phyloP scores from a whole-genome alignment of 2,888 invertebrate genomes.

The Cryptops parisi region DNA sequence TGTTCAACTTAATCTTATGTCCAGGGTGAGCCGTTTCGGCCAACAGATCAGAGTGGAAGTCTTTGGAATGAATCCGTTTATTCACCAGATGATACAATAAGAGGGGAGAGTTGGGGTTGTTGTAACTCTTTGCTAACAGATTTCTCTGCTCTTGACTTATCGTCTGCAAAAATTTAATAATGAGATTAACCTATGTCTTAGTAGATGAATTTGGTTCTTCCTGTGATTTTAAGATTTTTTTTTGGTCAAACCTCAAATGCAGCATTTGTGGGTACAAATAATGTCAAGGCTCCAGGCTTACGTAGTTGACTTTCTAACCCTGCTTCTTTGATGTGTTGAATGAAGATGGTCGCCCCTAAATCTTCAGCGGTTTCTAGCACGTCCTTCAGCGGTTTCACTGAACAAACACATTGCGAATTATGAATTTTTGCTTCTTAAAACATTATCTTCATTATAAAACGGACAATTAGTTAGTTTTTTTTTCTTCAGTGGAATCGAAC shows the following conservation, averaged over 20 bases:
- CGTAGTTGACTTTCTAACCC: slow-evolving; percentile 31
- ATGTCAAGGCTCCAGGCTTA: slow-evolving; percentile 32
- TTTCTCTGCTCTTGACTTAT: slow-evolving; percentile 22
- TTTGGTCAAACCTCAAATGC: slow-evolving; percentile 38
- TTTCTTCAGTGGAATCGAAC: too few relatives aligned
- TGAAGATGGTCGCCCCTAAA: slow-evolving; percentile 35
- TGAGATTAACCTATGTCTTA: not conserved
- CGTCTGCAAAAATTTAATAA: slow-evolving; percentile 19
- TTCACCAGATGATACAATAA: slow-evolving; percentile 35
- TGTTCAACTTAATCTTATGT: slow-evolving; percentile 33
- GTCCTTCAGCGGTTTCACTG: slow-evolving; percentile 36
- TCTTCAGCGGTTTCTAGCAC: slow-evolving; percentile 35
- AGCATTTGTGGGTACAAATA: slow-evolving; percentile 37
- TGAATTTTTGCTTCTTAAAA: too few relatives aligned
- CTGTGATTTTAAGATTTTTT: too few relatives aligned
- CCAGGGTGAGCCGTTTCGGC: slow-evolving; percentile 33
- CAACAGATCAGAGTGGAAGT: slow-evolving; percentile 32
- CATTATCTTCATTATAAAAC: too few relatives aligned
- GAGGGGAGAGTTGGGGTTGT: slow-evolving; percentile 26
- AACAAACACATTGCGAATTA: too few relatives aligned
- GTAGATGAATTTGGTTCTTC: too few relatives aligned
- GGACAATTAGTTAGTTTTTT: too few relatives aligned
- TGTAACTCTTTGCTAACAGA: slow-evolving; percentile 23
- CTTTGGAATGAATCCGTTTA: slow-evolving; percentile 31
- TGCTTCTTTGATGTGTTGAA: slow-evolving; percentile 31